Evolutionary conservation across 35 echinoderm and acorn worm genomes (phyloP).

Genomic region (Heliocidaris erythrogramma): DNA sequence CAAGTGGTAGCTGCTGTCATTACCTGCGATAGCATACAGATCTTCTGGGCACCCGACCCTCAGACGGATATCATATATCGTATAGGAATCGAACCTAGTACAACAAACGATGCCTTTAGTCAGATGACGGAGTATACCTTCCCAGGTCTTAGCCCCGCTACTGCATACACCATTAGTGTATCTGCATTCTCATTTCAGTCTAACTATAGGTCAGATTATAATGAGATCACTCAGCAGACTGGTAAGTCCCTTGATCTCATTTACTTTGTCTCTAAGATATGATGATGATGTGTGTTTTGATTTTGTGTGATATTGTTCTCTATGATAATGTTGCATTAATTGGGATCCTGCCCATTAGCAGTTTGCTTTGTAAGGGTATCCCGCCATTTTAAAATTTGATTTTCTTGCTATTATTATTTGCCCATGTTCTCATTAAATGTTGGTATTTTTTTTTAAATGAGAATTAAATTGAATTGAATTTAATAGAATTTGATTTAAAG

Average conservation of each 20-base stretch:
- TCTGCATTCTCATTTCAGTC: neutral
- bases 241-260: neutral
- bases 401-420: no score
- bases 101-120: neutral
- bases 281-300: no score
- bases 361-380: no score
- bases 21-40: neutral
- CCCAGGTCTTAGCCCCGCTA: neutral
- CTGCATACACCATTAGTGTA: neutral
- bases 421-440: no score
- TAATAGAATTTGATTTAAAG: no score
- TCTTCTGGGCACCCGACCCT: neutral
- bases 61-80: neutral
- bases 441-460: no score
- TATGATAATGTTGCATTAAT: no score
- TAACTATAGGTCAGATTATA: neutral
- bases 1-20: neutral
- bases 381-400: no score
- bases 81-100: neutral
- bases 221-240: neutral
- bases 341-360: no score
- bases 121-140: neutral
- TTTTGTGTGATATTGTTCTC: no score
- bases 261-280: no score
- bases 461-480: no score